Evolutionary conservation across 2,888 invertebrate species (phyloP).

Genomic region (Opisthograptis luteolata): DNA sequence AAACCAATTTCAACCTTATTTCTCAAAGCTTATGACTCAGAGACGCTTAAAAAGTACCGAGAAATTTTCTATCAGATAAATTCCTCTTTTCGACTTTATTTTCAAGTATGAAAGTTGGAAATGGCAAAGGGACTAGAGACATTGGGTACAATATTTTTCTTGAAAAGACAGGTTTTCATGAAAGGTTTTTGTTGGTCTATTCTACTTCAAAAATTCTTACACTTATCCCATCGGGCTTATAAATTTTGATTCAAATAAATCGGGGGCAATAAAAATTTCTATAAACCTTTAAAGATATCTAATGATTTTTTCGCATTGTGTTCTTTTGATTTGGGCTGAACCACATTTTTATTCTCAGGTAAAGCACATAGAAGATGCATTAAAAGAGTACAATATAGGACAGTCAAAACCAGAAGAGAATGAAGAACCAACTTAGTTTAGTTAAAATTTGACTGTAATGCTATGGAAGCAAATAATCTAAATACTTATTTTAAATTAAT

Average conservation of each 20-base stretch:
- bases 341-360: conserved; percentile 56
- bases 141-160: conserved; percentile 15
- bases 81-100: conserved; percentile 7
- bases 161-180: conserved; percentile 17
- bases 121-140: neutral
- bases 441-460: conserved; percentile 16
- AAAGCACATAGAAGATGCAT: conserved; percentile 87
- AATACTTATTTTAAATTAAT: conserved; percentile 42
- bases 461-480: conserved; percentile 14
- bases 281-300: no score
- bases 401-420: conserved; percentile 65
- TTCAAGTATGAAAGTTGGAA: conserved; percentile 14
- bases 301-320: no score
- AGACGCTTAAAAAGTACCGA: neutral
- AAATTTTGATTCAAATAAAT: no score
- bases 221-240: neutral
- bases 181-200: conserved; percentile 3
- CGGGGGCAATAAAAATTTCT: no score
- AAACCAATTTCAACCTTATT: conserved; percentile 13
- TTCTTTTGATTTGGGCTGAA: neutral
- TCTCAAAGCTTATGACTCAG: neutral
- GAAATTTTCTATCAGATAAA: conserved; percentile 1
- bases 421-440: conserved; percentile 68
- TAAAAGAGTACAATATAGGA: conserved; percentile 85
- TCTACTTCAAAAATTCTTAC: neutral